Conservation (phyloP, 2,113 vertebrate genomes). For the Noturus placidus region DNA sequence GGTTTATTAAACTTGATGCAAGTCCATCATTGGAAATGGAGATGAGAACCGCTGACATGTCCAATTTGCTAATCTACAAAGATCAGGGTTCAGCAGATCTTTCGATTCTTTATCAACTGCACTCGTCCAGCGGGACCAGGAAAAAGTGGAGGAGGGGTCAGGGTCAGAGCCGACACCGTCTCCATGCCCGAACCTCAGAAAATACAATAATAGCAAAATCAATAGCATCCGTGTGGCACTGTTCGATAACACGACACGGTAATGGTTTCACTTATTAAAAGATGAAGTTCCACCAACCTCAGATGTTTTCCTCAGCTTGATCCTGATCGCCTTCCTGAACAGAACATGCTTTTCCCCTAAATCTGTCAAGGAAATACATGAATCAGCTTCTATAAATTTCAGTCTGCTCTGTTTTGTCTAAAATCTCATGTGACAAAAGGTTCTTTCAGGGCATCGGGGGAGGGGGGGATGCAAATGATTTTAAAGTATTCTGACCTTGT, state of each 20-base stretch:
- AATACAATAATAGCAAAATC: slow-evolving; percentile 62
- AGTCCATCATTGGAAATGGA: slow-evolving; percentile 58
- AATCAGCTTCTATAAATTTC: slow-evolving; percentile 18
- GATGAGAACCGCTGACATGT: slow-evolving; percentile 57
- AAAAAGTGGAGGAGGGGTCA: slow-evolving; percentile 19
- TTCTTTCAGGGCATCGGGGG: neutral
- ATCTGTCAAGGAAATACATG: slow-evolving; percentile 25
- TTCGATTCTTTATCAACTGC: slow-evolving; percentile 59
- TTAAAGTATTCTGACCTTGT: neutral
- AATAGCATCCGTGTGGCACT: slow-evolving; percentile 47
- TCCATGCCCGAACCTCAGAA: slow-evolving; percentile 48
- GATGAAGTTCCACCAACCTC: slow-evolving; percentile 34
- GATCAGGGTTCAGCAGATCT: slow-evolving; percentile 59
- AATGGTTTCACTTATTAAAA: slow-evolving; percentile 56
- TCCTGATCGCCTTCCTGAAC: slow-evolving; percentile 45
- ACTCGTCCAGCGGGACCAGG: slow-evolving; percentile 43
- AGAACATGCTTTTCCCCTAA: slow-evolving; percentile 4
- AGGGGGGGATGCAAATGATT: neutral
- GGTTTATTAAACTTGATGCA: slow-evolving; percentile 53
- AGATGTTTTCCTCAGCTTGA: slow-evolving; percentile 48
- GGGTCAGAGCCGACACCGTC: slow-evolving; percentile 39
- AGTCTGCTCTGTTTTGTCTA: slow-evolving; percentile 17
- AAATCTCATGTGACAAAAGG: neutral
- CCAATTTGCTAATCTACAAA: slow-evolving; percentile 57
- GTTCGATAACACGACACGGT: slow-evolving; percentile 47